Evolutionary conservation across 1,140 invertebrate genomes (phyloP).

Genomic region (Microplitis demolitor): DNA sequence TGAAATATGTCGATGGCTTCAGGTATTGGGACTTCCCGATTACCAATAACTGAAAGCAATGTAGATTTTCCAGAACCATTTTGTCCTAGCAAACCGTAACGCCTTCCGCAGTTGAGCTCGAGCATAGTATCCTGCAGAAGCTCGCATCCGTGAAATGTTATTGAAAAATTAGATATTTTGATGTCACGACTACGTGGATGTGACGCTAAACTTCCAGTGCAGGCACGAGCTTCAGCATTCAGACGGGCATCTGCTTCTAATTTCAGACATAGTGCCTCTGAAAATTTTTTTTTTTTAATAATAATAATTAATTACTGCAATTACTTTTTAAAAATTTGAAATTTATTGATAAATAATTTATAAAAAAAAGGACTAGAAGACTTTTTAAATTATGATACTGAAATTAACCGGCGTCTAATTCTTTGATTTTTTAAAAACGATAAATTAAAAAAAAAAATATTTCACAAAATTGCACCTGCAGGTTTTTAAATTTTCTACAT

Average conservation of each 20-base stretch:
- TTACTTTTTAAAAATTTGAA: not conserved
- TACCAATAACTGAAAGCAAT: constrained; percentile 87
- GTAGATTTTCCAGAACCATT: constrained; percentile 97
- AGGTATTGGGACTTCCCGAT: constrained; percentile 94
- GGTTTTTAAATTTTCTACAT: no score
- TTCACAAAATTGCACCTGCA: no score
- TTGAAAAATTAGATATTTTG: constrained; percentile 96
- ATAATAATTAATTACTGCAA: constrained; percentile 6
- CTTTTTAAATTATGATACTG: no score
- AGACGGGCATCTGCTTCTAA: constrained; percentile 88
- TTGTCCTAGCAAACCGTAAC: constrained; percentile 94
- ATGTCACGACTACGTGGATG: constrained; percentile 95
- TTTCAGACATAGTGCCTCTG: constrained; percentile 85
- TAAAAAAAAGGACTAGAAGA: no score
- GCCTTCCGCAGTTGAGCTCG: constrained; percentile 94
- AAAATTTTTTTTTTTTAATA: constrained; percentile 32
- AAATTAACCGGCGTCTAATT: no score
- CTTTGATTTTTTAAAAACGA: no score
- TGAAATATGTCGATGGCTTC: constrained; percentile 98
- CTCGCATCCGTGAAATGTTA: constrained; percentile 97
- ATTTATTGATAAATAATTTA: no score
- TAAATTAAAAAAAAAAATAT: no score
- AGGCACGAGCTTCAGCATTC: constrained; percentile 91
- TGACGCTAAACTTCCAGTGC: constrained; percentile 92
- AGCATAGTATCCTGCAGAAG: constrained; percentile 93